Evolutionary conservation across 2,113 vertebrate genomes (phyloP).

Genomic region (Fregata magnificens): DNA sequence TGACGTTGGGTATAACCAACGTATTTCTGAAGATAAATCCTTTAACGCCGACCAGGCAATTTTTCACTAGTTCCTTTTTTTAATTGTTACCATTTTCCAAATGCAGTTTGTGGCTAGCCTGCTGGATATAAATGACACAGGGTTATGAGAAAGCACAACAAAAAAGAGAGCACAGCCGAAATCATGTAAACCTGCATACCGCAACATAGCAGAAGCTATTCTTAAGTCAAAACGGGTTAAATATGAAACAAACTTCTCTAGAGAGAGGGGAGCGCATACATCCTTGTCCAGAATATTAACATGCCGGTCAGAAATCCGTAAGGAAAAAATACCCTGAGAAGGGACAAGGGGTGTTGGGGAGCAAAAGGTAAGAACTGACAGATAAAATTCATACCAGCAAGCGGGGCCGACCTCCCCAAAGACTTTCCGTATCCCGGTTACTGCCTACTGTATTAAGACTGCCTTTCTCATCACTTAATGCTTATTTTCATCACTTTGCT

Average conservation of each 20-base stretch:
- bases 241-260: constrained; percentile 47
- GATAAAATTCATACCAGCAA: constrained; percentile 50
- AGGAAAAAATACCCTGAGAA: constrained; percentile 16
- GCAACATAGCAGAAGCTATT: background rate
- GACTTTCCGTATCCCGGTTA: constrained; percentile 61
- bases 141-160: background rate
- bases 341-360: constrained; percentile 52
- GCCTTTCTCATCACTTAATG: constrained; percentile 96
- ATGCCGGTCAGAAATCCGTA: constrained; percentile 36
- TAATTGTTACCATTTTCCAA: background rate
- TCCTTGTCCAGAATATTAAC: constrained; percentile 29
- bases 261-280: background rate
- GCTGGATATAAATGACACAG: background rate
- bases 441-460: constrained; percentile 86
- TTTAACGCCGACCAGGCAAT: background rate
- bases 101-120: background rate
- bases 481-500: constrained; percentile 99
- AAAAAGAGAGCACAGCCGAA: fast-evolving
- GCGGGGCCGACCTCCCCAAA: constrained; percentile 63
- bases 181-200: background rate
- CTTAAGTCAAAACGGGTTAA: constrained; percentile 41
- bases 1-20: background rate
- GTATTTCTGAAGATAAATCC: background rate
- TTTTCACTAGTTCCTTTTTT: fast-evolving
- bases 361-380: constrained; percentile 64